Conservation (phyloP, 2,888 invertebrate genomes). For the Vandiemenella viatica region DNA sequence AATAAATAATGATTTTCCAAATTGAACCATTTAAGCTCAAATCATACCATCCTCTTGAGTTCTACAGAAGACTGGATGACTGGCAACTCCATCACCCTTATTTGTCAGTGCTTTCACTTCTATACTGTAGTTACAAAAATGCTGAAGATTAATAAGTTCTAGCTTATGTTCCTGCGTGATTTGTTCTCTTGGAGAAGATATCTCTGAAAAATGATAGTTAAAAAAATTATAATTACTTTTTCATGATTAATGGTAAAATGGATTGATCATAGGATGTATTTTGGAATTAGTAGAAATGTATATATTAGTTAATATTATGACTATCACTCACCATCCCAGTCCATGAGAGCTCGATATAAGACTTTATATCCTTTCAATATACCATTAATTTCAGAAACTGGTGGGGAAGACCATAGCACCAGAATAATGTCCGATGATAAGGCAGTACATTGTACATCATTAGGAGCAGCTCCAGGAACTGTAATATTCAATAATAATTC, state of each 20-base stretch:
- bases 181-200: conserved; percentile 7
- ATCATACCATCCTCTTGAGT: conserved; percentile 30
- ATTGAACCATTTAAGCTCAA: too few species aligned
- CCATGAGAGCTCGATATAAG: conserved; percentile 24
- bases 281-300: too few species aligned
- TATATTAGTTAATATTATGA: too few species aligned
- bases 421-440: conserved; percentile 28
- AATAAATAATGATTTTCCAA: too few species aligned
- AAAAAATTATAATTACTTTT: background rate
- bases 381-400: conserved; percentile 28
- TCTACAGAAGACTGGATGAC: conserved; percentile 26
- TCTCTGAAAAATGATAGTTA: conserved; percentile 2
- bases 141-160: conserved; percentile 22
- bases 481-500: too few species aligned
- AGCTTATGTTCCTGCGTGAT: conserved; percentile 14
- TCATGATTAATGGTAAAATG: too few species aligned
- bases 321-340: conserved; percentile 12
- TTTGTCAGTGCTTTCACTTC: conserved; percentile 30
- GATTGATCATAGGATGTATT: too few species aligned
- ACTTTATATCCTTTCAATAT: conserved; percentile 31
- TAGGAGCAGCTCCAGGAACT: conserved; percentile 31
- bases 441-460: conserved; percentile 27
- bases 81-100: conserved; percentile 29
- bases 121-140: conserved; percentile 32
- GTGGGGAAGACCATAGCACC: conserved; percentile 30